These are phyloP conservation scores for Autographa pulchrina DNA, from an alignment of 2,888 invertebrate species.

Conservation along the genomic window DNA sequence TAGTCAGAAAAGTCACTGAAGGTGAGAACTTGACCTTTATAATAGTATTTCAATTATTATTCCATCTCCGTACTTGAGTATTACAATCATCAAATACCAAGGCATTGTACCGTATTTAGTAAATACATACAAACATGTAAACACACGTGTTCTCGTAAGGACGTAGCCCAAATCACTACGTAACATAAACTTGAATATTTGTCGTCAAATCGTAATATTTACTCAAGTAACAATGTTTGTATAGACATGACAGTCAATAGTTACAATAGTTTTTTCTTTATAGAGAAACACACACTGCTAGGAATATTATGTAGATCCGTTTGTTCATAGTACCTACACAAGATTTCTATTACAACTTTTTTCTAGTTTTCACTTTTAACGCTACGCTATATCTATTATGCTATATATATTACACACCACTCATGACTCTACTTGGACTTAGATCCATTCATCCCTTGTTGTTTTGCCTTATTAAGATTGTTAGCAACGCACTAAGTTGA, in stretches of 20 bases:
- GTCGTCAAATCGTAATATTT: conserved; percentile 1
- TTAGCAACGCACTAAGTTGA: no score
- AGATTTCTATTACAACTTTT: not conserved
- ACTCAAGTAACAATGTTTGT: not conserved
- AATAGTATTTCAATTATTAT: not conserved
- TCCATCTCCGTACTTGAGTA: not conserved
- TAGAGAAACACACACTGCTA: not conserved
- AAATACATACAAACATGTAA: not conserved
- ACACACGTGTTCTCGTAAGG: not conserved
- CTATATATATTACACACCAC: no score
- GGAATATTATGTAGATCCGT: conserved; percentile 4
- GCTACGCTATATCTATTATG: no score
- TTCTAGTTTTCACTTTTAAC: not conserved
- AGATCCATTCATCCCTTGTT: no score
- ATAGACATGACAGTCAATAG: not conserved
- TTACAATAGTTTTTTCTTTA: not conserved
- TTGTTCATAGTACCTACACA: not conserved
- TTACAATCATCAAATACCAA: not conserved
- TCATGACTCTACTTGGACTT: no score
- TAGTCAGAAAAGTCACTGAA: not conserved
- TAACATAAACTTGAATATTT: not conserved
- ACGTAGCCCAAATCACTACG: not conserved
- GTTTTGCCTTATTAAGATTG: no score
- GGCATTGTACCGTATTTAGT: not conserved
- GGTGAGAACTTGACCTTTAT: no score